Conservation (phyloP, 2,113 vertebrate species). For the Orycteropus afer region DNA sequence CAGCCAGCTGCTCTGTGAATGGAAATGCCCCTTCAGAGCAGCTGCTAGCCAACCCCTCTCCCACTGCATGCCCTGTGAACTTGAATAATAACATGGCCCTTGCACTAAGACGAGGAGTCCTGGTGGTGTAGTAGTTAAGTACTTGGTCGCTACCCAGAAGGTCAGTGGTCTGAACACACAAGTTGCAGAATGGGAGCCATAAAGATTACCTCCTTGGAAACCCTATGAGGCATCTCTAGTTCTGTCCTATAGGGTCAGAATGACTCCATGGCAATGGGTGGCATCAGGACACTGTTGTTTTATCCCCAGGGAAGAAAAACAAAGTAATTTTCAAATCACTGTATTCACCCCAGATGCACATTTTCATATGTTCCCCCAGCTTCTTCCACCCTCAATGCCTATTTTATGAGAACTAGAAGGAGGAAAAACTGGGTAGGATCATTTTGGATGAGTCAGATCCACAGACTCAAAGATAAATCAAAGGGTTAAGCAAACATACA, state of each 20-base stretch:
- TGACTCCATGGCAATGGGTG: background rate
- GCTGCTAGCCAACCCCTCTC: background rate
- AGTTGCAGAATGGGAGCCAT: too few species aligned
- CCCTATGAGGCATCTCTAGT: background rate
- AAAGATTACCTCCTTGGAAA: too few species aligned
- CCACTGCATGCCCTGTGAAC: background rate
- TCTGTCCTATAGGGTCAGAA: background rate
- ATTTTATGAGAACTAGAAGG: background rate
- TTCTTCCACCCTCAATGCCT: background rate
- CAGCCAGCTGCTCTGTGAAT: background rate
- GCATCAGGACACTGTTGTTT: background rate
- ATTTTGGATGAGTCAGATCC: background rate
- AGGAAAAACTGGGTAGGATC: background rate
- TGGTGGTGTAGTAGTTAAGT: background rate
- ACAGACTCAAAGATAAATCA: background rate
- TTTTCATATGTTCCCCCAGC: background rate
- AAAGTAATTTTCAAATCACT: background rate
- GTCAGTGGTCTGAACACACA: background rate
- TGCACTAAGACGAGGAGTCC: background rate
- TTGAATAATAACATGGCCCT: background rate
- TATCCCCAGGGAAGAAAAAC: background rate
- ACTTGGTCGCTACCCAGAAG: background rate
- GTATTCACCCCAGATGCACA: background rate
- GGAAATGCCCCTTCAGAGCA: background rate
- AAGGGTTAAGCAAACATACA: slow-evolving; percentile 12